Conservation (phyloP, 2,797 vertebrate genomes). For the Myotis myotis region DNA sequence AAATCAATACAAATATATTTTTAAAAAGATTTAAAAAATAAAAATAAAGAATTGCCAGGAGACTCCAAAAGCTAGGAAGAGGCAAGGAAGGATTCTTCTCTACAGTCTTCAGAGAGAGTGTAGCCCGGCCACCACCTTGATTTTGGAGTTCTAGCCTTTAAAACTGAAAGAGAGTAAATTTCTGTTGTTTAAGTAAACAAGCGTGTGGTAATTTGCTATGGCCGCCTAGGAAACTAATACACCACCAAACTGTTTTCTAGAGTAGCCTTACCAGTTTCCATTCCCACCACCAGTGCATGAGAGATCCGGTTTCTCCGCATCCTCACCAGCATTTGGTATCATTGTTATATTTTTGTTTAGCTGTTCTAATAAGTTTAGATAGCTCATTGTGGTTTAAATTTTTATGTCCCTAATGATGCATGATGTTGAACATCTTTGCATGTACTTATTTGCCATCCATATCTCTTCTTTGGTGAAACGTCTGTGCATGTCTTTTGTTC, state of each 20-base stretch:
- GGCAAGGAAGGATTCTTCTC: neutral
- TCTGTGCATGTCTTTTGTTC: neutral
- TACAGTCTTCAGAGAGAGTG: neutral
- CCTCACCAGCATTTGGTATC: neutral
- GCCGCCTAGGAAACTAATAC: neutral
- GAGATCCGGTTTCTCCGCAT: neutral
- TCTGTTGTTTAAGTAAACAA: neutral
- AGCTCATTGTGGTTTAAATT: constrained; percentile 10
- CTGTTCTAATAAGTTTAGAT: neutral
- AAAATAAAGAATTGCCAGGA: neutral
- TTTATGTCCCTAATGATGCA: neutral
- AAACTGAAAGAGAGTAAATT: neutral
- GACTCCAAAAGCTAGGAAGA: neutral
- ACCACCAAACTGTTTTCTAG: neutral
- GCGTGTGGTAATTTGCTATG: neutral
- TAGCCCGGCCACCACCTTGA: neutral
- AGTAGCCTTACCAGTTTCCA: neutral
- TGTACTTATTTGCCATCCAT: constrained; percentile 9
- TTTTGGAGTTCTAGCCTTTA: neutral
- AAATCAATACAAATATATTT: too few species aligned
- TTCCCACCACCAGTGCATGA: neutral
- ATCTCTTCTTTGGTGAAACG: constrained; percentile 17
- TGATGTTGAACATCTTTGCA: neutral
- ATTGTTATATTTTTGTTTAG: neutral
- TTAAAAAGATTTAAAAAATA: too few species aligned